Percentiles rank a stretch among this genome's conserved stretches.
Evolutionary conservation across 2,888 invertebrate species (phyloP).

Genomic region (Euspilapteryx auroguttella): DNA sequence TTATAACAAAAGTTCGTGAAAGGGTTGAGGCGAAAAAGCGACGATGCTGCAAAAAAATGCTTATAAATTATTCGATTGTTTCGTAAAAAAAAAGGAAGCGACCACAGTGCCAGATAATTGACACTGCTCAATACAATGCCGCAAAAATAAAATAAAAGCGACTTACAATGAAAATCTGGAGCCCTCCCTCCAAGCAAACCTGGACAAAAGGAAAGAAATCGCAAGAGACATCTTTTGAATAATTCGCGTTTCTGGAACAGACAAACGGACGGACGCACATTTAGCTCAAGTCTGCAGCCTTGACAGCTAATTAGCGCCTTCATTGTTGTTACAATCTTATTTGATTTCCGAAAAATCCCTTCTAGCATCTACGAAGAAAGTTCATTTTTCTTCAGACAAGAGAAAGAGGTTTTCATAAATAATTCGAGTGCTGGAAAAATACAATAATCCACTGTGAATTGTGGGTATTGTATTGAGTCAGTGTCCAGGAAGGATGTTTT

Average conservation of each 20-base stretch:
- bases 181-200: conserved; percentile 5
- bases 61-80: no score
- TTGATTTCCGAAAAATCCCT: conserved; percentile 10
- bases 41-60: no score
- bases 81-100: no score
- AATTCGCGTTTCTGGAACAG: conserved; percentile 50
- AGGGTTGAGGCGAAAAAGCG: no score
- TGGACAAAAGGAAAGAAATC: conserved; percentile 49
- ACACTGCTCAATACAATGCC: conserved; percentile 3
- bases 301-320: conserved; percentile 58
- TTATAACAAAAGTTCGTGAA: no score
- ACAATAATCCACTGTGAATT: conserved; percentile 54
- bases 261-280: conserved; percentile 21
- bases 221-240: conserved; percentile 52
- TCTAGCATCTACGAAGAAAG: conserved; percentile 20
- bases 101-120: conserved; percentile 2
- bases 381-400: conserved; percentile 16
- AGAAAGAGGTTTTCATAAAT: conserved; percentile 41
- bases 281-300: conserved; percentile 34
- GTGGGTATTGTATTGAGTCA: conserved; percentile 51
- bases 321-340: conserved; percentile 54
- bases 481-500: conserved; percentile 59
- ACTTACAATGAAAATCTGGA: background rate
- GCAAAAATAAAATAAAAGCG: background rate
- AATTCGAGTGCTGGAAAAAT: conserved; percentile 54